Conservation (phyloP, 2,888 invertebrate species). For the Cyclophora albipunctata region DNA sequence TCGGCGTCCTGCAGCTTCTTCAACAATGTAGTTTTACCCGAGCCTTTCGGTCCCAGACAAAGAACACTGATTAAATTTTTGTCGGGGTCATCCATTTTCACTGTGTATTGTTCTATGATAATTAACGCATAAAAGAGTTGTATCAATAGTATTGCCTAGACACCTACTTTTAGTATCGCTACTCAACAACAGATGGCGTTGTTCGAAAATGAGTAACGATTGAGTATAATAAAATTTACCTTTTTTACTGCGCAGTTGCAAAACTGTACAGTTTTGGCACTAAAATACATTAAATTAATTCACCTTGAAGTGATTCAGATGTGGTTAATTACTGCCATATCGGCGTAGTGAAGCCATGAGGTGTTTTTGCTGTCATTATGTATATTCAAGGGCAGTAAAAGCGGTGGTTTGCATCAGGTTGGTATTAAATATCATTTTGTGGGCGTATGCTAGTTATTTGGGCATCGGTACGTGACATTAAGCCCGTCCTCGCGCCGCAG, state of each 20-base stretch:
- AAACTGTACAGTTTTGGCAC: conserved; percentile 11
- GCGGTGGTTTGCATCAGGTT: conserved; percentile 5
- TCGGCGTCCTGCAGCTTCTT: conserved; percentile 82
- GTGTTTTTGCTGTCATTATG: conserved; percentile 10
- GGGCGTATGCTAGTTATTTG: conserved; percentile 5
- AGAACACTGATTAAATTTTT: conserved; percentile 60
- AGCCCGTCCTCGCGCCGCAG: too few species aligned
- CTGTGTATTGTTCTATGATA: not conserved
- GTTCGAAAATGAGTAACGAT: not conserved
- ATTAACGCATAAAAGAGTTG: conserved; percentile 16
- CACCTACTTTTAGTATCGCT: conserved; percentile 27
- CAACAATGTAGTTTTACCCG: conserved; percentile 87
- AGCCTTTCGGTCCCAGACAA: conserved; percentile 86
- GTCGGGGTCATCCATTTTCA: conserved; percentile 56
- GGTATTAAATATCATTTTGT: conserved; percentile 8
- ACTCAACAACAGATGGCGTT: conserved; percentile 45
- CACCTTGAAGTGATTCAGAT: conserved; percentile 16
- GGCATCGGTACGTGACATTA: conserved; percentile 13
- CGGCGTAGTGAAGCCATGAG: conserved; percentile 8
- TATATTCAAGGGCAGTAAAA: conserved; percentile 14
- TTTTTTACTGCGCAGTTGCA: not conserved
- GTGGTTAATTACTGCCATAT: conserved; percentile 4
- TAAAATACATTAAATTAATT: conserved; percentile 8
- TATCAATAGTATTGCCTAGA: conserved; percentile 29
- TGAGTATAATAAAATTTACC: not conserved